Evolutionary conservation across 2,113 vertebrate genomes (phyloP), one percentile per base, ranked within the genome.

Genomic region (Colaptes auratus): DNA sequence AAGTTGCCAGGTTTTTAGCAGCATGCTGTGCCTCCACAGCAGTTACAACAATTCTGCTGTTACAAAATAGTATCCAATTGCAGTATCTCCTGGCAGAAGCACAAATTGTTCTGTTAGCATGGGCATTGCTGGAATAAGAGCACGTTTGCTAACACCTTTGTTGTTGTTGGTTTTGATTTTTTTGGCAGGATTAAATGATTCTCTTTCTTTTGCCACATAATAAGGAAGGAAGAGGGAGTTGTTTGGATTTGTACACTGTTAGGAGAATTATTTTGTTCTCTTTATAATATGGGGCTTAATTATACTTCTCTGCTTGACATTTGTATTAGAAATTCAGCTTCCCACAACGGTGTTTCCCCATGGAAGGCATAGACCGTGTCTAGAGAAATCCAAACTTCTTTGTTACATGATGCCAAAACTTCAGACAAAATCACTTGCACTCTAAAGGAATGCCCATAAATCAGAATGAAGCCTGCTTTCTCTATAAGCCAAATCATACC

Each of bases 41-140:
- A 93, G 86, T 79, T 92, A 87, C 86, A 90, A 86, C 78, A 94
- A 96, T 95, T 97, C 91, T 72, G 70, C 67, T 93, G 42, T 85
- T 89, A 86, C 69, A 73, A 93, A 97, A 94, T 94, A 95, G 95
- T 92, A 95, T 90, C 94, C 94, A 96, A 96, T 94, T 95, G 95
- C 92, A 96, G 60, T 92, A 93, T 89, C 86, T 88, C 70, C 93
- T 97, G 90, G 95, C 91, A 92, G 89, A 95, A 86, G 48, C 76
- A 96, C 93, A 97, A 96, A 97, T 93, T 44, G 44, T 95, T 96
- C 88, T 97, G 80, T 88, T 92, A 91, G 91, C 72, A 78, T 96
- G 86, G 89, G 91, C 82, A 82, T 90, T 93, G 80, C 83, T 92
- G 75, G 77, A 96, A 91, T 93, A 95, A 95, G 82, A 90, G 78